These are phyloP conservation scores for Piaya cayana DNA, from an alignment of 2,113 vertebrate genomes.

Conservation along the genomic window DNA sequence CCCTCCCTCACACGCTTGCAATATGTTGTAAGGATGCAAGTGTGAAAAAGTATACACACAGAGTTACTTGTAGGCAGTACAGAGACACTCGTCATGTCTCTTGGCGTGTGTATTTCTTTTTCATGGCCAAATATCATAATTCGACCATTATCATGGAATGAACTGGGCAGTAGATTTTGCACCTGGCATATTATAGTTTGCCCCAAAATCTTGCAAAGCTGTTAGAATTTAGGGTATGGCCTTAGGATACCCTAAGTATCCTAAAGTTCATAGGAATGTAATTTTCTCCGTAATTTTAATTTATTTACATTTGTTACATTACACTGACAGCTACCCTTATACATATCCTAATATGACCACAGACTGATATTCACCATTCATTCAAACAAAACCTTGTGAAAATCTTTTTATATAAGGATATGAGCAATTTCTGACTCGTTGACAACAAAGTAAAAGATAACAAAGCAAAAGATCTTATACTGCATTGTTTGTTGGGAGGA, in stretches of 20 bases:
- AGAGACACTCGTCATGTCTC: neutral
- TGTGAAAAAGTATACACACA: neutral
- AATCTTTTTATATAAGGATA: neutral
- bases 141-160: neutral
- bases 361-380: neutral
- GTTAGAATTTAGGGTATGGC: neutral
- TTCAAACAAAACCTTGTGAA: neutral
- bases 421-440: neutral
- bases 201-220: neutral
- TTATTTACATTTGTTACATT: neutral
- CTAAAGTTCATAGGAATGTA: neutral
- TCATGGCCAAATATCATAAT: neutral
- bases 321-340: neutral
- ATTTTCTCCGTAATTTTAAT: neutral
- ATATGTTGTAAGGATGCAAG: constrained; percentile 11
- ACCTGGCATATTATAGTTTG: neutral
- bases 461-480: neutral
- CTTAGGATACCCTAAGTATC: too few species aligned
- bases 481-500: neutral
- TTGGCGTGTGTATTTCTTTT: neutral
- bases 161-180: neutral
- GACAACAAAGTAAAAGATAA: neutral
- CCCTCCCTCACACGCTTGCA: neutral
- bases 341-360: neutral
- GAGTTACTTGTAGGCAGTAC: neutral